phyloP scores from a whole-genome alignment of 1,140 invertebrate genomes.

The Marisa cornuarietis region DNA sequence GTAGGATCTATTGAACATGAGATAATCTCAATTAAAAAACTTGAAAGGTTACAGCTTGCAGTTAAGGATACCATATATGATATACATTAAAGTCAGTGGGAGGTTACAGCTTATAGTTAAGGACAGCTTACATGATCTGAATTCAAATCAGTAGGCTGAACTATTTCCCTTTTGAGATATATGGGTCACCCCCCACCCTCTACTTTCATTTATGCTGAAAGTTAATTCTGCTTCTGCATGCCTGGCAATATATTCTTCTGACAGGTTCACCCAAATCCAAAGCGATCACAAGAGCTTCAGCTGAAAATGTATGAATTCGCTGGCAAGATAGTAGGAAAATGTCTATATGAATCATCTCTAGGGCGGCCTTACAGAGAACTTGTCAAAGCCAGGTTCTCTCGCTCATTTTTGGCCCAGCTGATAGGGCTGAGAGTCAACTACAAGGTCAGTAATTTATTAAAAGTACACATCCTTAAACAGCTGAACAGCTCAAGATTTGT shows the following conservation, averaged over 20 bases:
- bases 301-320: slow-evolving; percentile 93
- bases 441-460: slow-evolving; percentile 70
- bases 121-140: no score
- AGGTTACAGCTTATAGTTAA: no score
- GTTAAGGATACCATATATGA: no score
- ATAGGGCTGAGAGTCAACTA: slow-evolving; percentile 93
- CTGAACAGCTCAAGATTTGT: no score
- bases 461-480: no score
- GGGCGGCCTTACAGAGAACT: slow-evolving; percentile 87
- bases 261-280: slow-evolving; percentile 86
- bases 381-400: slow-evolving; percentile 87
- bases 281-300: slow-evolving; percentile 74
- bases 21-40: no score
- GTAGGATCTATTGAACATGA: no score
- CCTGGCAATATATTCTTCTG: neutral
- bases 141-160: no score
- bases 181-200: no score
- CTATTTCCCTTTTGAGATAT: no score
- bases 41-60: no score
- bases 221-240: neutral
- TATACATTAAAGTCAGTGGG: no score
- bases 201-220: neutral
- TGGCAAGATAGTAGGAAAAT: slow-evolving; percentile 92
- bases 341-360: slow-evolving; percentile 89
- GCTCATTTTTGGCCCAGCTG: slow-evolving; percentile 93